A percentile compares a stretch with the other conserved stretches of the same genome.
Evolutionary conservation across 2,113 vertebrate species (phyloP).

Genomic region (Cygnus buccinator): DNA sequence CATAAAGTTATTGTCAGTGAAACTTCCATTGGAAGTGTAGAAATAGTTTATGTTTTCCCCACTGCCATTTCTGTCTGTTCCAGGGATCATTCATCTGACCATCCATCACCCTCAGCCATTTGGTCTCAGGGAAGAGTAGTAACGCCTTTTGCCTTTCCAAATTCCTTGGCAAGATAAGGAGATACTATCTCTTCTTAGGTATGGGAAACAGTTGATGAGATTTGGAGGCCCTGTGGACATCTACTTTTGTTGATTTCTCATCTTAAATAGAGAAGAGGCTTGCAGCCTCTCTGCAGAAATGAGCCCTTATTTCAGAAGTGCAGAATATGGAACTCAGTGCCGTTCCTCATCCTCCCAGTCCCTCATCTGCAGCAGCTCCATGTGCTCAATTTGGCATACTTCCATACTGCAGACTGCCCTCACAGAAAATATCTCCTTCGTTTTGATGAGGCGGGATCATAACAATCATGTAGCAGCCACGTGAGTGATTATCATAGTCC

Average conservation of each 20-base stretch:
- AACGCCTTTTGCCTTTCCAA: slow-evolving; percentile 52
- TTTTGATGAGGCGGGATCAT: background rate
- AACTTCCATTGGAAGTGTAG: background rate
- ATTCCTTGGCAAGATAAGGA: slow-evolving; percentile 31
- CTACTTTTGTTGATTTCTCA: background rate
- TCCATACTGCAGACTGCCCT: background rate
- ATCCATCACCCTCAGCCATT: slow-evolving; percentile 41
- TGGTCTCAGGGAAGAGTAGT: background rate
- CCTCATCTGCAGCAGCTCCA: background rate
- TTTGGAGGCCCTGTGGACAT: background rate
- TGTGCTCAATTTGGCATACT: background rate
- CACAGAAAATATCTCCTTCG: background rate
- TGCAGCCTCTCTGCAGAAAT: background rate
- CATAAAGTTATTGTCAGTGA: background rate
- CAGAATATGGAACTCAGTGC: too few relatives aligned
- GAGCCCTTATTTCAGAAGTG: background rate
- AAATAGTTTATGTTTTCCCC: background rate
- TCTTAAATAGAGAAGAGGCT: background rate
- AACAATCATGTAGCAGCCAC: background rate
- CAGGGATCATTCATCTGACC: background rate
- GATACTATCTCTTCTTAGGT: slow-evolving; percentile 13
- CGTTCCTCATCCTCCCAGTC: background rate
- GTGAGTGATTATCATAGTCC: background rate
- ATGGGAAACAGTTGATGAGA: background rate
- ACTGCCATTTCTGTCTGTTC: background rate